Evolutionary conservation across 2,797 vertebrate genomes (phyloP).

Genomic region (Myotis planiceps): DNA sequence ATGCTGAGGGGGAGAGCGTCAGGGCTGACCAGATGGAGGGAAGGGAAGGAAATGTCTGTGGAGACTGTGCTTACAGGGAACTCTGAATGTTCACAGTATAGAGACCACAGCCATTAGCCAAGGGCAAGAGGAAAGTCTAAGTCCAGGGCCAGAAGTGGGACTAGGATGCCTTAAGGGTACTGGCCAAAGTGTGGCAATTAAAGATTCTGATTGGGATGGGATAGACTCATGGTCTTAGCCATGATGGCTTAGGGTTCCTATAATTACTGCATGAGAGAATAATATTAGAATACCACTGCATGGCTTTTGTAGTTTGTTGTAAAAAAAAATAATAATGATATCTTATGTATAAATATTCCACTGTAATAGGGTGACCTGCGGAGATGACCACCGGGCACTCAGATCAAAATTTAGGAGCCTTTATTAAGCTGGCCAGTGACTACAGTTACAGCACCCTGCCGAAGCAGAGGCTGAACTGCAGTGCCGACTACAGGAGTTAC

Average conservation of each 20-base stretch:
- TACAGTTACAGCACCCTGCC: too few relatives aligned
- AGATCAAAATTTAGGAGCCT: too few relatives aligned
- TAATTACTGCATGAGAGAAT: neutral
- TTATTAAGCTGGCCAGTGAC: too few relatives aligned
- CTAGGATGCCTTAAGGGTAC: rapidly evolving
- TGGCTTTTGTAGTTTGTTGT: neutral
- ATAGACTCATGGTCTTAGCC: rapidly evolving
- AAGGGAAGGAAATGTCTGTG: too few relatives aligned
- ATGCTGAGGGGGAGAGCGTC: neutral
- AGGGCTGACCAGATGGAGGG: rapidly evolving
- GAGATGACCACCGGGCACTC: too few relatives aligned
- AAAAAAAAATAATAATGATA: neutral
- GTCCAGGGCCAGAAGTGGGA: rapidly evolving
- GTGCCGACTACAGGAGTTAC: too few relatives aligned
- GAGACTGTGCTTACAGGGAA: rapidly evolving
- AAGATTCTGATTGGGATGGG: neutral
- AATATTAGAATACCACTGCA: neutral
- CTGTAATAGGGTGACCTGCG: too few relatives aligned
- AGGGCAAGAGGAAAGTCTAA: neutral
- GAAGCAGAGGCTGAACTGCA: too few relatives aligned
- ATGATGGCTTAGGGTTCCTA: neutral
- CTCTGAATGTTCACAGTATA: rapidly evolving
- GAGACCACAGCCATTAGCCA: rapidly evolving
- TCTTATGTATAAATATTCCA: neutral
- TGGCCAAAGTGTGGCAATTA: rapidly evolving